These are phyloP conservation scores for Crotophaga sulcirostris DNA, from an alignment of 2,113 vertebrate species.

Conservation along the genomic window DNA sequence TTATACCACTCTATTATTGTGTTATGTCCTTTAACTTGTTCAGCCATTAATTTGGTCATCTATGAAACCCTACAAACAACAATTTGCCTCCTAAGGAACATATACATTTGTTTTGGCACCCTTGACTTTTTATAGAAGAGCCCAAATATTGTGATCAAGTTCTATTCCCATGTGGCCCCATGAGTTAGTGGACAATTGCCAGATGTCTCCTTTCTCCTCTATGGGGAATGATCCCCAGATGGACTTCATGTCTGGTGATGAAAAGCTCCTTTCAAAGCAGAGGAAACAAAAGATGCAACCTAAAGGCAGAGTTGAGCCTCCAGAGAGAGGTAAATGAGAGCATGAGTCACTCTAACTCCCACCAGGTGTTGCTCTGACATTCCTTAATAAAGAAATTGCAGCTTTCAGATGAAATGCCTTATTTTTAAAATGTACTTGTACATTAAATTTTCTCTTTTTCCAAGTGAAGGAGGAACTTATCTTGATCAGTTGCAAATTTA, in stretches of 20 bases:
- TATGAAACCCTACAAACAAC: background rate
- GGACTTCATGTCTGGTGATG: background rate
- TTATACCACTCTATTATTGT: background rate
- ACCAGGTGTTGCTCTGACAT: background rate
- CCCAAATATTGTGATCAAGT: background rate
- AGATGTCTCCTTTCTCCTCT: background rate
- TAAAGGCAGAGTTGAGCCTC: background rate
- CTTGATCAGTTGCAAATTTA: background rate
- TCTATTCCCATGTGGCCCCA: background rate
- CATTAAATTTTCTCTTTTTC: background rate
- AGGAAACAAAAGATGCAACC: background rate
- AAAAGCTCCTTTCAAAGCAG: background rate
- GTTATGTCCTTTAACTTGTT: background rate
- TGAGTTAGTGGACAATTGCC: background rate
- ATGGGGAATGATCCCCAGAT: background rate
- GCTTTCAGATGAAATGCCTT: background rate
- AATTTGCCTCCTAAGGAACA: background rate
- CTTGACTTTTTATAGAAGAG: background rate
- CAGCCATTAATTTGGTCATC: background rate
- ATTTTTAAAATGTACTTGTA: background rate
- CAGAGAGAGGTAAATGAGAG: background rate
- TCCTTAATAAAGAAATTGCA: background rate
- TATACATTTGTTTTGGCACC: background rate
- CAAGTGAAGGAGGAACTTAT: background rate
- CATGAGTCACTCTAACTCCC: background rate